Conservation (phyloP, 2,113 vertebrate species). For the Cynopterus brachyotis region DNA sequence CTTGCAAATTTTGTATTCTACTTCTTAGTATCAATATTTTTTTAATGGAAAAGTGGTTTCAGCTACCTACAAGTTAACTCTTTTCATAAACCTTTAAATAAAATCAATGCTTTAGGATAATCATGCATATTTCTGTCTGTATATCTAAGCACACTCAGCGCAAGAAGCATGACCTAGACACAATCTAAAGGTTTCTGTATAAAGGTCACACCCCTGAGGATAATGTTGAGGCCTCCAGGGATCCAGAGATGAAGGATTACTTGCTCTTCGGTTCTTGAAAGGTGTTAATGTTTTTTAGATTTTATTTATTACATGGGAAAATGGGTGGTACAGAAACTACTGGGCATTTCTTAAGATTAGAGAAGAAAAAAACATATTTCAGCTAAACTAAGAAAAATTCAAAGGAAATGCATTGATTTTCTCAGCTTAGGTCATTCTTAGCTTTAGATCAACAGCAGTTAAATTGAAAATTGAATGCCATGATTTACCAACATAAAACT, state of each 20-base stretch:
- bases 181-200: not conserved
- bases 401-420: not conserved
- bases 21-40: not conserved
- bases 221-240: not conserved
- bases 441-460: not conserved
- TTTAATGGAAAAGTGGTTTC: not conserved
- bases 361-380: not conserved
- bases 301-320: not conserved
- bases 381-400: not conserved
- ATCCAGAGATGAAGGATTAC: not conserved
- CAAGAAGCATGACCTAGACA: not conserved
- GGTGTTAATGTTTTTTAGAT: not conserved
- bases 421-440: not conserved
- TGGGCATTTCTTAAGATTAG: not conserved
- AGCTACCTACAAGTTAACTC: not conserved
- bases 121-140: not conserved
- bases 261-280: not conserved
- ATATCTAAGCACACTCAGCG: not conserved
- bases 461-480: not conserved
- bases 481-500: not conserved
- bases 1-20: not conserved
- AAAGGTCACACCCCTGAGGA: not conserved
- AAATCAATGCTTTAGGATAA: constrained; percentile 4
- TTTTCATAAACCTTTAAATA: not conserved
- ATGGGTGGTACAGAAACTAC: not conserved